A percentile compares a stretch with the other conserved stretches of the same genome.
Conservation (phyloP, 2,113 vertebrate genomes). For the Brienomyrus brachyistius region DNA sequence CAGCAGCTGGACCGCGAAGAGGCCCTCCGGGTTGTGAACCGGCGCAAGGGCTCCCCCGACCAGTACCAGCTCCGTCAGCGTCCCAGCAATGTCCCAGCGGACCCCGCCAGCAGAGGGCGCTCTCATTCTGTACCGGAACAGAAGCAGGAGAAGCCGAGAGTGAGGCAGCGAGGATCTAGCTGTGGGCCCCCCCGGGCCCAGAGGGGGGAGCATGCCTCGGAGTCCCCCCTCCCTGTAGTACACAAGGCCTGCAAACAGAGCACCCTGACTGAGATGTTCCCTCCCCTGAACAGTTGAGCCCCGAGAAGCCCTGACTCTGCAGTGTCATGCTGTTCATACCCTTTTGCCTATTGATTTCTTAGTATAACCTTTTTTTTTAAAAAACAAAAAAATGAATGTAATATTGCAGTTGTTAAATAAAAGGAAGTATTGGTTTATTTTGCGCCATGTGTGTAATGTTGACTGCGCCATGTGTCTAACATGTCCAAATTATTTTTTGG, state of each 20-base stretch:
- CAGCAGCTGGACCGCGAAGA: conserved; percentile 68
- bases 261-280: conserved; percentile 52
- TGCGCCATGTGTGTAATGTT: background rate
- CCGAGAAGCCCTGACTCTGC: background rate
- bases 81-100: background rate
- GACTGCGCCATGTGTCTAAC: background rate
- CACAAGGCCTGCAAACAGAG: conserved; percentile 40
- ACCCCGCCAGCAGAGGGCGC: background rate
- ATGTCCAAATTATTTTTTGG: background rate
- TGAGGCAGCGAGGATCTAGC: background rate
- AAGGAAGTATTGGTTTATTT: background rate
- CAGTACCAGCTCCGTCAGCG: conserved; percentile 69
- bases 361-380: background rate
- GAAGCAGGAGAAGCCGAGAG: background rate
- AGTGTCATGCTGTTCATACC: background rate
- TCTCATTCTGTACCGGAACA: background rate
- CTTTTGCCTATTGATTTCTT: background rate
- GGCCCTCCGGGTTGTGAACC: conserved; percentile 41
- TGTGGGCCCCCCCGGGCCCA: background rate
- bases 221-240: background rate
- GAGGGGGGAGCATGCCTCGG: background rate
- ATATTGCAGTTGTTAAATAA: background rate
- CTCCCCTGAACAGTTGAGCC: conserved; percentile 36
- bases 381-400: background rate
- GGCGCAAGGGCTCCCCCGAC: conserved; percentile 74